Evolutionary conservation across 2,113 vertebrate species (phyloP), one percentile per base, ranked within the genome.

Genomic region (Tragelaphus scriptus): DNA sequence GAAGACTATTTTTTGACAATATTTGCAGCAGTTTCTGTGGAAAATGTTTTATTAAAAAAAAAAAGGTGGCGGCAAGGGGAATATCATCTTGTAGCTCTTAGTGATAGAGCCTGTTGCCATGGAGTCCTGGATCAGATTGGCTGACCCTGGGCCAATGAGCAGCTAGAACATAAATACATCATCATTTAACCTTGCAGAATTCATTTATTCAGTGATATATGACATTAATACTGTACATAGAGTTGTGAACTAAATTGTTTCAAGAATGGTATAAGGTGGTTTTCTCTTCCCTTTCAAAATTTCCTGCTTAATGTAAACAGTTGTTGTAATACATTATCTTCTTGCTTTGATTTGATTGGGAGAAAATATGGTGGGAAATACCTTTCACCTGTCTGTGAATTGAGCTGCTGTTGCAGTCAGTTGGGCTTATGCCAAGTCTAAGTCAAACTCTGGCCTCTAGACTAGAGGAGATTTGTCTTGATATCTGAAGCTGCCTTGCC

Each of bases 81-180:
- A 98, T 98, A 98, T 98, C 97, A 98, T 98, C 98, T 97, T 68
- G 98, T 99, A 99, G 99, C 99, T 98, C 99, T 98, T 99, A 98
- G 99, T 98, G 98, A 99, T 99, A 99, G 98, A 99, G 99, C 98
- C 97, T 98, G 99, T 99, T 99, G 99, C 99, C 98, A 99, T 99
- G 99, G 99, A 99, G 98, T 99, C 98, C 98, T 58, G 97, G 87
- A 98, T 98, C 98, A 98, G 95, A 99, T 99, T 99, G 99, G 99
- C 84, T 98, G 98, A 98, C 97, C 92, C 81, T 63, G 86, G 98
- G 97, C 99, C 99, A 99, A 99, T 99, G 96, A 98, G 97, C 98
- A 98, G 98, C 96, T 98, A 59, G 98, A 88, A 95, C 1, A 28
- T 14, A 49, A 32, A 80, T 96, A 97, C 97, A 96, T 98, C 97